Evolutionary conservation across 2,888 invertebrate species (phyloP).

Genomic region (Macrosiphum euphorbiae): DNA sequence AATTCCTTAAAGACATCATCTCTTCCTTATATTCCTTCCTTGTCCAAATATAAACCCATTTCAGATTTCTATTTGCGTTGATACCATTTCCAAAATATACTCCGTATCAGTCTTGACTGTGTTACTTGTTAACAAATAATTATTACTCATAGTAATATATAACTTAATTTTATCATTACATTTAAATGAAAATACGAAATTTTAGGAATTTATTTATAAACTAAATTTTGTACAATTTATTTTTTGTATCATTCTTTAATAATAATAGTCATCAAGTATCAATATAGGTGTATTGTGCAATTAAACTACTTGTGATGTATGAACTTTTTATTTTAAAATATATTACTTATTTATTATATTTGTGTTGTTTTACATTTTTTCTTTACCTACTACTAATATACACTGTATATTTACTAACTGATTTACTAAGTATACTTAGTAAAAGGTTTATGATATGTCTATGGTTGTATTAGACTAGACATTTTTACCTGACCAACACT

Average conservation of each 20-base stretch:
- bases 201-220: neutral
- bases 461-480: neutral
- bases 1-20: neutral
- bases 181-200: neutral
- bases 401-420: too few species aligned
- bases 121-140: neutral
- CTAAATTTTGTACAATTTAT: neutral
- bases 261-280: slow-evolving; percentile 21
- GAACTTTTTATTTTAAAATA: slow-evolving; percentile 13
- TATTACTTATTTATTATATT: slow-evolving; percentile 18
- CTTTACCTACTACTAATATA: neutral
- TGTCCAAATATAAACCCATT: neutral
- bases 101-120: neutral
- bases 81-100: neutral
- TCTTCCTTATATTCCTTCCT: neutral
- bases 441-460: neutral
- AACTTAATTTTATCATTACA: neutral
- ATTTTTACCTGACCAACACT: neutral
- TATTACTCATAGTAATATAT: neutral
- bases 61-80: neutral
- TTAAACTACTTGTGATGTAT: slow-evolving; percentile 40
- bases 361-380: neutral
- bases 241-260: neutral
- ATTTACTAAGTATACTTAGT: too few species aligned
- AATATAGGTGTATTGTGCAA: slow-evolving; percentile 17